Evolutionary conservation across 35 echinoderm and acorn worm genomes (phyloP).

Genomic region (Ophiothrix spiculata): DNA sequence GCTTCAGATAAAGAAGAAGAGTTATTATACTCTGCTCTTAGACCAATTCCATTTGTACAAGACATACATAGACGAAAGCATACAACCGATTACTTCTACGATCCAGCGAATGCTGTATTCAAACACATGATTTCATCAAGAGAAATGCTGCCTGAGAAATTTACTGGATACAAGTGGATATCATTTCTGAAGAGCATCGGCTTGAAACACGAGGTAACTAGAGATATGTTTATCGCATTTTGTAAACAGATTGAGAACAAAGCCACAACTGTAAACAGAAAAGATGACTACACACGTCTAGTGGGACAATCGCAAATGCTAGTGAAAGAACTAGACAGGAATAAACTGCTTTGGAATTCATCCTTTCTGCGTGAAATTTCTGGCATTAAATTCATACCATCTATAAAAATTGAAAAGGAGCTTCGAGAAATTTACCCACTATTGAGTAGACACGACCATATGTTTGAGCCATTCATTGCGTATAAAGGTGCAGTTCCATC

Average conservation of each 20-base stretch:
- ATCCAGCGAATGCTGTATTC: not conserved
- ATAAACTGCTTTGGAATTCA: not conserved
- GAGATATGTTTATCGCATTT: not conserved
- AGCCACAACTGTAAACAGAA: not conserved
- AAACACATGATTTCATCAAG: not conserved
- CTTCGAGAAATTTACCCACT: constrained; percentile 19
- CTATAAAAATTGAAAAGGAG: not conserved
- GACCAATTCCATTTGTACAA: not conserved
- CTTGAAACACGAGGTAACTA: not conserved
- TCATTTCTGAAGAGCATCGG: not conserved
- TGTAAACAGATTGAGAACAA: not conserved
- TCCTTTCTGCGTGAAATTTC: not conserved
- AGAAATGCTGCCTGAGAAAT: not conserved
- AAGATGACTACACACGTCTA: not conserved
- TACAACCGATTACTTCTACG: not conserved
- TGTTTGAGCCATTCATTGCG: not conserved
- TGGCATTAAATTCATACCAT: constrained; percentile 18
- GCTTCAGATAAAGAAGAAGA: not conserved
- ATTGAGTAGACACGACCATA: not conserved
- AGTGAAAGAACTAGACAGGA: not conserved
- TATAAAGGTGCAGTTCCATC: constrained; percentile 27
- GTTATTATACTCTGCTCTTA: not conserved
- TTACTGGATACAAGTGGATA: not conserved
- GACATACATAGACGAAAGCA: not conserved
- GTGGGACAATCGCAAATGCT: not conserved